Conservation (phyloP, 2,797 vertebrate species). For the Myripristis jacobus region DNA sequence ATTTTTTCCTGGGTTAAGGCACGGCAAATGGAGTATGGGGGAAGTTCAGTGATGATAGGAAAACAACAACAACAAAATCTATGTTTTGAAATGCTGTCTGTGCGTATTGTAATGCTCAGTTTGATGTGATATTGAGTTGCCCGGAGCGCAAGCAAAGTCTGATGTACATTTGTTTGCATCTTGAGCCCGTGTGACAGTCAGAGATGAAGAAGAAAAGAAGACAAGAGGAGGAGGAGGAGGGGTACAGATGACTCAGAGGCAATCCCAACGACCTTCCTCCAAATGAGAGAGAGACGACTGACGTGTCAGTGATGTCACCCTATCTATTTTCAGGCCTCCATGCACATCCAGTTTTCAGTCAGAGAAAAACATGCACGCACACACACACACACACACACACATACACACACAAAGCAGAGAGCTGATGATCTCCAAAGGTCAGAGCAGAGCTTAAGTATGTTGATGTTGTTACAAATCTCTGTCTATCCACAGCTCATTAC, state of each 20-base stretch:
- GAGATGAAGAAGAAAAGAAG: not conserved
- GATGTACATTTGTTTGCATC: no score
- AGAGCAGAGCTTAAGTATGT: slow-evolving; percentile 8
- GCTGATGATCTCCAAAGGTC: slow-evolving; percentile 28
- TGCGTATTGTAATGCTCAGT: no score
- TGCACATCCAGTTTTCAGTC: slow-evolving; percentile 3
- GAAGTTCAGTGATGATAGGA: no score
- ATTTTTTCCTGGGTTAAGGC: no score
- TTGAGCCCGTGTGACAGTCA: not conserved
- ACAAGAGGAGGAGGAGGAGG: not conserved
- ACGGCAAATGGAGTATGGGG: no score
- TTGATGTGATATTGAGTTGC: no score
- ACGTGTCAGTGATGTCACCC: slow-evolving; percentile 29
- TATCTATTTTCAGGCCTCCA: slow-evolving; percentile 22
- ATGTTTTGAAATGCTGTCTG: no score
- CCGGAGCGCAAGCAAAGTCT: no score
- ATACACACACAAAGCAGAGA: slow-evolving; percentile 1
- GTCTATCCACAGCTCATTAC: no score
- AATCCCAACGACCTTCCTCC: slow-evolving; percentile 39
- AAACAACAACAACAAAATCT: no score
- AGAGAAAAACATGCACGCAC: not conserved
- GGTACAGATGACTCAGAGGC: slow-evolving; percentile 19
- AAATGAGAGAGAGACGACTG: slow-evolving; percentile 29
- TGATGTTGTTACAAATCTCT: slow-evolving; percentile 20
- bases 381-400: slow-evolving; percentile 17